Evolutionary conservation across 2,113 vertebrate species (phyloP).

Genomic region (Gallinago undulata): DNA sequence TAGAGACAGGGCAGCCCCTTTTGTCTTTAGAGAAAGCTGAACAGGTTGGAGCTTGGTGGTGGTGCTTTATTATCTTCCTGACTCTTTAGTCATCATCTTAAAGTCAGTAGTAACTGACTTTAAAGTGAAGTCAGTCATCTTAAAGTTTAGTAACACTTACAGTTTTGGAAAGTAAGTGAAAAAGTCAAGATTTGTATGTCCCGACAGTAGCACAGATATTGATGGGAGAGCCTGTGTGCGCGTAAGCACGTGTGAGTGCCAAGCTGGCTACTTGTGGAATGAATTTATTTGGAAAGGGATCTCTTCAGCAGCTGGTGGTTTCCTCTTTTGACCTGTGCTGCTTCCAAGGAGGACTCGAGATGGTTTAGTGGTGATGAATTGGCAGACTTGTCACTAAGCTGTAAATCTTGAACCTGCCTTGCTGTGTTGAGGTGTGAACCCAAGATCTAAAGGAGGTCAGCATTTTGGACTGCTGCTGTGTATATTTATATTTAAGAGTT

Average conservation of each 20-base stretch:
- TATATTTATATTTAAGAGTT: background rate
- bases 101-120: too few relatives aligned
- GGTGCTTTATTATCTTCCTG: background rate
- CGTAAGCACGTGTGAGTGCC: background rate
- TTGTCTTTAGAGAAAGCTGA: background rate
- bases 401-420: conserved; percentile 49
- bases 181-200: background rate
- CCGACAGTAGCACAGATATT: background rate
- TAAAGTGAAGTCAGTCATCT: background rate
- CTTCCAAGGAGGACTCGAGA: conserved; percentile 22
- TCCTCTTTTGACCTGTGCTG: conserved; percentile 23
- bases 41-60: background rate
- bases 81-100: background rate
- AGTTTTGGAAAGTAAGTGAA: background rate
- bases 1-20: background rate
- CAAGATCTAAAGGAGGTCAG: background rate
- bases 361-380: conserved; percentile 56
- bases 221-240: background rate
- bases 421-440: conserved; percentile 37
- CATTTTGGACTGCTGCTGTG: background rate
- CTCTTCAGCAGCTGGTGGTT: conserved; percentile 39
- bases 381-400: conserved; percentile 53
- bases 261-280: conserved; percentile 5
- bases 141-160: background rate
- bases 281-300: conserved; percentile 43